Evolutionary conservation across 2,797 vertebrate species (phyloP).

Genomic region (Silurus lanzhouensis): DNA sequence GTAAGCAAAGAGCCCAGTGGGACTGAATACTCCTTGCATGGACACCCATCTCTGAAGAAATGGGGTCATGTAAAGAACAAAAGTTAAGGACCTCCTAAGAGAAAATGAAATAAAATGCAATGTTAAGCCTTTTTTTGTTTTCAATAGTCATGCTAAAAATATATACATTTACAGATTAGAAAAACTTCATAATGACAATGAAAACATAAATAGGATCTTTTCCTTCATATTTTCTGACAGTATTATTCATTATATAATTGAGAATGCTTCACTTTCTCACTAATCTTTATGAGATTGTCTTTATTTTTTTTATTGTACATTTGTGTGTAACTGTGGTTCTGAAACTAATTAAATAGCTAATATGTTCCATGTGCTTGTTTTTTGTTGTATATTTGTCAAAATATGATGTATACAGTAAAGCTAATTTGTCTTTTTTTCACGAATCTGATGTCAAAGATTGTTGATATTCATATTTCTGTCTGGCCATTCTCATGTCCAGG

Average conservation of each 20-base stretch:
- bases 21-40: neutral
- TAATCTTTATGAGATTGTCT: neutral
- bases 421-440: neutral
- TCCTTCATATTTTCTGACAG: neutral
- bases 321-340: neutral
- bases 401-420: neutral
- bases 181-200: neutral
- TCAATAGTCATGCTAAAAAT: neutral
- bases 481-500: neutral
- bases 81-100: neutral
- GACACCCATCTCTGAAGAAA: constrained; percentile 21
- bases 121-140: constrained; percentile 6
- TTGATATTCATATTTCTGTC: neutral
- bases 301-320: neutral
- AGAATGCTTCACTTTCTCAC: neutral
- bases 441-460: neutral
- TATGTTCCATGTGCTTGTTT: neutral
- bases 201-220: neutral
- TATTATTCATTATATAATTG: neutral
- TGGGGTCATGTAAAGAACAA: neutral
- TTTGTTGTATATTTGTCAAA: neutral
- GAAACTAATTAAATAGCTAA: neutral
- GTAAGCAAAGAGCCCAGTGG: constrained; percentile 23
- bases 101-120: constrained; percentile 25
- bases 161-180: neutral